Conservation (phyloP, 1,140 invertebrate species). For the Drosophila mauritiana region DNA sequence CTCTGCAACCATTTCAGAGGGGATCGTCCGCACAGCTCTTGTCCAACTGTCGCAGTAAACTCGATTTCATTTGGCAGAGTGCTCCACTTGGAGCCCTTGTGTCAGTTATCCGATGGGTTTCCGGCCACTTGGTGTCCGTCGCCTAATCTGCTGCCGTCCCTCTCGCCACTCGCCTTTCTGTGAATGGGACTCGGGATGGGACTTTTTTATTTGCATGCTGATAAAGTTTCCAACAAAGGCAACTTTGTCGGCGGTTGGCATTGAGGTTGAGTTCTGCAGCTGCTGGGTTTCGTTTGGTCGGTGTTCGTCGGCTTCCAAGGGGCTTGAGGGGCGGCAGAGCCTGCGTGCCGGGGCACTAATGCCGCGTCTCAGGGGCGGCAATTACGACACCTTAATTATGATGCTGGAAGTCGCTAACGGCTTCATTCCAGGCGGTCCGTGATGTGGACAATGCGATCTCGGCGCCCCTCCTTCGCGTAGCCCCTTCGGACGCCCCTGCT, state of each 20-base stretch:
- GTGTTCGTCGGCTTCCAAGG: not conserved
- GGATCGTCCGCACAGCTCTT: not conserved
- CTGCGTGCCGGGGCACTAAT: constrained; percentile 72
- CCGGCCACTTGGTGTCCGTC: constrained; percentile 47
- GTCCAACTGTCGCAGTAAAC: constrained; percentile 17
- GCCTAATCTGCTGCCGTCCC: constrained; percentile 41
- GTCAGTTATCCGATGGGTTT: constrained; percentile 64
- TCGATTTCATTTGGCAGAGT: constrained; percentile 25
- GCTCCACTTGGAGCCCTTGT: constrained; percentile 49
- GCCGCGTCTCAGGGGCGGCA: constrained; percentile 61
- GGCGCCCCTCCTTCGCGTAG: not conserved
- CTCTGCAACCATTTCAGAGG: not conserved
- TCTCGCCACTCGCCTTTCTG: constrained; percentile 1
- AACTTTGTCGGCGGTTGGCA: constrained; percentile 49
- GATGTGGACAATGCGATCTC: constrained; percentile 43
- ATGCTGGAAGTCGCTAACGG: constrained; percentile 53
- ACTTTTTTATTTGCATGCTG: constrained; percentile 39
- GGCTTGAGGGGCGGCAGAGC: not conserved
- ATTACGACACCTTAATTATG: constrained; percentile 62
- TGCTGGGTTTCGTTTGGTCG: constrained; percentile 1
- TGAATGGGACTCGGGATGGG: not conserved
- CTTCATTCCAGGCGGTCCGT: constrained; percentile 78
- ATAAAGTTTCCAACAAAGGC: constrained; percentile 41
- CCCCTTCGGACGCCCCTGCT: constrained; percentile 4
- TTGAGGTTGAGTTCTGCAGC: constrained; percentile 45